Evolutionary conservation across 2,113 vertebrate species (phyloP), one percentile per base, ranked within the genome.

Genomic region (Strix aluco): DNA sequence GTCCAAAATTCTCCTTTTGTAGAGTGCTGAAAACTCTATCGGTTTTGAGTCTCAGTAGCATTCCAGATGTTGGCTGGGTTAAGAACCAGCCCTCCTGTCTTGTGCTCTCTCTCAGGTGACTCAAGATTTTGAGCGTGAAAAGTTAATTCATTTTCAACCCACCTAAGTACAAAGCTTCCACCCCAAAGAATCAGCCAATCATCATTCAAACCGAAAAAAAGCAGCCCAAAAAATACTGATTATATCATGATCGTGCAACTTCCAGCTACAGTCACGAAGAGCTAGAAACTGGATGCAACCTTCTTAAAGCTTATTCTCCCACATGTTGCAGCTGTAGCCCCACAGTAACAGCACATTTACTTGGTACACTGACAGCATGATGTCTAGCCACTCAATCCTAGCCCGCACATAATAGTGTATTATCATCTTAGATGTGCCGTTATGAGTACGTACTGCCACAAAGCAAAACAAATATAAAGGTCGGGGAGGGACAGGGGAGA

Each of bases 291-390:
- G 17, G 17, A 17, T 81, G 72, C 49, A 47, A 22, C 11, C 19
- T 59, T 46, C 55, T 80, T 54, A 38, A 65, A 85, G 29, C 10
- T 59, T 51, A 13, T 38, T 67, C 29, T 61, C 5, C 66, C 70
- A 62, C 29, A 52, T 0, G 0, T 3, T 23, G 23, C 66, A 13
- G 36, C 36, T 11, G 5, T 21, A 70, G 27, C 22, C 40, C 62
- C 32, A 38, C 27, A 32, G 17, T 34, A 54, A n/a, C 10, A 47
- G 51, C 25, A 27, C 2, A 29, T 20, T 59, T 19, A 46, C 25
- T 40, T 63, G 25, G 38, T 47, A 6, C 18, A 0, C 36, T 26
- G 62, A 17, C 32, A 65, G 84, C 9, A 4, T 21, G 7, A 22
- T 1, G 22, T 15, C n/a, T 13, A 47, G 63, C 67, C 40, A 52